Evolutionary conservation across 1,140 invertebrate species (phyloP).

Genomic region (Danaus melanippus): DNA sequence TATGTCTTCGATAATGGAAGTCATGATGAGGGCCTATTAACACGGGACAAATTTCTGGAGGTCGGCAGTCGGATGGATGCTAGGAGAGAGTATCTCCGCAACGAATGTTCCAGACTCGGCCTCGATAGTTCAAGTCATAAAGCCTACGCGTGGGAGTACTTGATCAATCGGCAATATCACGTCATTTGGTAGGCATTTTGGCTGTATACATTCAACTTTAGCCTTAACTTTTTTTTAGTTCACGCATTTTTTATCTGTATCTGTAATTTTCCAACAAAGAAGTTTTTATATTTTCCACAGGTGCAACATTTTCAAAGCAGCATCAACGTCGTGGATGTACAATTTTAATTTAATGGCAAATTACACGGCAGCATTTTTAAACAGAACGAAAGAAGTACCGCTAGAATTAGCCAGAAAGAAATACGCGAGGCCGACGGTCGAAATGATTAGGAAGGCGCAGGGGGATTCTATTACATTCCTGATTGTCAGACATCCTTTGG

Average conservation of each 20-base stretch:
- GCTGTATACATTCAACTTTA: neutral
- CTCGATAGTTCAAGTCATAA: constrained; percentile 48
- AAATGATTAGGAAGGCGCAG: constrained; percentile 77
- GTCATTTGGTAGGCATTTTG: constrained; percentile 77
- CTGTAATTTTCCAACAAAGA: neutral
- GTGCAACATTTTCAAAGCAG: constrained; percentile 91
- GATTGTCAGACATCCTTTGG: constrained; percentile 91
- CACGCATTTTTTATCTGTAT: neutral
- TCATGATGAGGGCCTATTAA: constrained; percentile 50
- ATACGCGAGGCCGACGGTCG: constrained; percentile 81
- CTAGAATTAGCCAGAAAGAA: constrained; percentile 82
- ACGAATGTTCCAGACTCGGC: constrained; percentile 41
- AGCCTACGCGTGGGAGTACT: constrained; percentile 86
- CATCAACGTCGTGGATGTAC: constrained; percentile 91
- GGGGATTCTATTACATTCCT: constrained; percentile 79
- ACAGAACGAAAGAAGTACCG: constrained; percentile 82
- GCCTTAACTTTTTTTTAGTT: constrained; percentile 1
- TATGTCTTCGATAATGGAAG: constrained; percentile 56
- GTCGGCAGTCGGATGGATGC: constrained; percentile 57
- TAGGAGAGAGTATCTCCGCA: constrained; percentile 42
- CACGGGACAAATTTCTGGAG: constrained; percentile 52
- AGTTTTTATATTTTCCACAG: constrained; percentile 35
- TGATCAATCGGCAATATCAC: constrained; percentile 84
- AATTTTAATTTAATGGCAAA: constrained; percentile 89
- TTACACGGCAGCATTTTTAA: constrained; percentile 83